These are phyloP conservation scores for Peromyscus aztecus DNA, from an alignment of 2,797 vertebrate species.

Conservation along the genomic window DNA sequence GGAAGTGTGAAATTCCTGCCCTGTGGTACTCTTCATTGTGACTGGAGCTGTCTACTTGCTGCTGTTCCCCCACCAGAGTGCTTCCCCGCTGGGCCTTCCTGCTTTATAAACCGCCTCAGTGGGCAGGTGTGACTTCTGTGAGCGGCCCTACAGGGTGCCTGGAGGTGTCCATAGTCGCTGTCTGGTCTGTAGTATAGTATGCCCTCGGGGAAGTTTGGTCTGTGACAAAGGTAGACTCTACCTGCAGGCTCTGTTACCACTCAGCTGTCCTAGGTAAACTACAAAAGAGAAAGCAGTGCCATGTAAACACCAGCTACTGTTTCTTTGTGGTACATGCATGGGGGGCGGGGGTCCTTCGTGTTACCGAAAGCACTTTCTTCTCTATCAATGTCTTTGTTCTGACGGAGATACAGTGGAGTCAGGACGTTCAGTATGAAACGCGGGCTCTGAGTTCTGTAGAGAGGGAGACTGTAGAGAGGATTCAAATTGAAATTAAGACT, in stretches of 20 bases:
- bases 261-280: background rate
- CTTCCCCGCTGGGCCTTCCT: background rate
- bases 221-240: background rate
- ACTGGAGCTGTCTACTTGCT: background rate
- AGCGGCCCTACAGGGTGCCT: background rate
- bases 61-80: background rate
- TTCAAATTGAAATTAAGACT: conserved; percentile 41
- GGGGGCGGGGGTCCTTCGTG: background rate
- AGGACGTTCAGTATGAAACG: background rate
- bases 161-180: accelerated
- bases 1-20: background rate
- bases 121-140: background rate
- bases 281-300: background rate
- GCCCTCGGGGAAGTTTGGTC: background rate
- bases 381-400: background rate
- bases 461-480: background rate
- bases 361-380: background rate
- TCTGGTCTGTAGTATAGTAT: background rate
- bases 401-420: background rate
- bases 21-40: background rate
- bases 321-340: background rate
- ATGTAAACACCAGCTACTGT: background rate
- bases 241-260: background rate
- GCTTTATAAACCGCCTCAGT: too few species aligned
- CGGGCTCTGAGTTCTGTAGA: background rate